These are phyloP conservation scores for Myxocyprinus asiaticus DNA, from an alignment of 2,113 vertebrate species.

Conservation along the genomic window DNA sequence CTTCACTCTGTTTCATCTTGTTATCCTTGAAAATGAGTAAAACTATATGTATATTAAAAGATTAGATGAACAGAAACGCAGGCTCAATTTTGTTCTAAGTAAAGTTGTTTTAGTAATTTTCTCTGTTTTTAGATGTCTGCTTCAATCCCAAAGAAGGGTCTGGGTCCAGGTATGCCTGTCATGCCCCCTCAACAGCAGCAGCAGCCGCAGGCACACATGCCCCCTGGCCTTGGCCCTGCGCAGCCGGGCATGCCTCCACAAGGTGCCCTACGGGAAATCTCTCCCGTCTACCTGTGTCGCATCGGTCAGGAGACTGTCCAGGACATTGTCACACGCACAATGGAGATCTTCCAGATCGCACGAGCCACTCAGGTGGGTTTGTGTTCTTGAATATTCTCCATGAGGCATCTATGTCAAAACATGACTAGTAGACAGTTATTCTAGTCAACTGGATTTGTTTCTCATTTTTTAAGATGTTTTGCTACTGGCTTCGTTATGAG, in stretches of 20 bases:
- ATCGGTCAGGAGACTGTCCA: slow-evolving; percentile 82
- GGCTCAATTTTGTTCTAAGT: not conserved
- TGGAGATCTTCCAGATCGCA: slow-evolving; percentile 82
- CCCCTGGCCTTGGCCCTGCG: slow-evolving; percentile 24
- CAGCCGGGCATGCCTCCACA: slow-evolving; percentile 62
- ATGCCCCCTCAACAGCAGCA: slow-evolving; percentile 65
- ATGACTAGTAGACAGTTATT: no score
- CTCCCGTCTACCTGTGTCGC: slow-evolving; percentile 77
- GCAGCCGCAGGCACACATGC: slow-evolving; percentile 57
- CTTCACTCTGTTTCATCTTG: no score
- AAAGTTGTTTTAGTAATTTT: not conserved
- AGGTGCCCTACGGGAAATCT: slow-evolving; percentile 75
- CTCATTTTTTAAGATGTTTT: no score
- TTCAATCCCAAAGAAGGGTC: slow-evolving; percentile 69
- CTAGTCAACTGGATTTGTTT: no score
- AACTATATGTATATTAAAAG: no score
- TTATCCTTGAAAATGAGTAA: no score
- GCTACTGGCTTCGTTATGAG: no score
- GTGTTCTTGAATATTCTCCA: not conserved
- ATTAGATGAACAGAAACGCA: not conserved
- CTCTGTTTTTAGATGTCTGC: slow-evolving; percentile 66
- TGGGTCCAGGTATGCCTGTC: slow-evolving; percentile 56
- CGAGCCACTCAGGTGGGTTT: slow-evolving; percentile 74
- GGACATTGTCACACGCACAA: slow-evolving; percentile 80
- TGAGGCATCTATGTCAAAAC: not conserved